Base-by-base conservation (phyloP, 2,113 vertebrate genomes). In the Alethe diademata region DNA sequence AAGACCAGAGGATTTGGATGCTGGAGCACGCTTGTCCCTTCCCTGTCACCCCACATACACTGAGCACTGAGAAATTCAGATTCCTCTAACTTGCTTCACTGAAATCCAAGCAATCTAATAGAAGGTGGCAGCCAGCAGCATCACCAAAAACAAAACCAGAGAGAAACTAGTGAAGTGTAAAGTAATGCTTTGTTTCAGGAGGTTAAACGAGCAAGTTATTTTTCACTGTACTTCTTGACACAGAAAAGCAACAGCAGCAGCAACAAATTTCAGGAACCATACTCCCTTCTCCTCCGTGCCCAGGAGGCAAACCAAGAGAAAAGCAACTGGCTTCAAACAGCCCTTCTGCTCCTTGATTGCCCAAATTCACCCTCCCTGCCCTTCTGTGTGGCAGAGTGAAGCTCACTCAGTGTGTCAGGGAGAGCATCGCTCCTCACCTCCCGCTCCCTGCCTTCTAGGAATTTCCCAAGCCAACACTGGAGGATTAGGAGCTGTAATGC, bases 391-490 rank as follows among this genome's bases (percentile, higher is more conserved):
- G 31, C 29, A 61, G 2, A 35, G 31, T 0, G 3, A 54, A 51
- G 65, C 31, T 56, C n/a, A 36, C 60, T 45, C 12, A 1, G 61
- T 15, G 8, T 2, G 6, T 56, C 4, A 4, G 18, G 31, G 51
- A 93, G 26, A 71, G 50, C 57, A 83, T 12, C 0, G 7, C 75
- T 72, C 20, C 64, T 50, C 53, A 36, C 53, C 64, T 85, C 89
- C 84, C 0, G 2, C 51, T 57, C 86, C 74, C 88, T 62, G 88
- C 94, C 96, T 97, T 97, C 96, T 91, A 97, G 96, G 96, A 97
- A 96, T 95, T 92, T 54, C 71, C 65, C 51, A 78, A 86, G 80
- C 54, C 64, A 74, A 28, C 9, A 4, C 67, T 36, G 20, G 43
- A 73, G 36, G 75, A 93, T 94, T 88, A 91, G 50, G 38, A 80